phyloP scores from a whole-genome alignment of 2,888 invertebrate genomes.

The Dolomedes plantarius region DNA sequence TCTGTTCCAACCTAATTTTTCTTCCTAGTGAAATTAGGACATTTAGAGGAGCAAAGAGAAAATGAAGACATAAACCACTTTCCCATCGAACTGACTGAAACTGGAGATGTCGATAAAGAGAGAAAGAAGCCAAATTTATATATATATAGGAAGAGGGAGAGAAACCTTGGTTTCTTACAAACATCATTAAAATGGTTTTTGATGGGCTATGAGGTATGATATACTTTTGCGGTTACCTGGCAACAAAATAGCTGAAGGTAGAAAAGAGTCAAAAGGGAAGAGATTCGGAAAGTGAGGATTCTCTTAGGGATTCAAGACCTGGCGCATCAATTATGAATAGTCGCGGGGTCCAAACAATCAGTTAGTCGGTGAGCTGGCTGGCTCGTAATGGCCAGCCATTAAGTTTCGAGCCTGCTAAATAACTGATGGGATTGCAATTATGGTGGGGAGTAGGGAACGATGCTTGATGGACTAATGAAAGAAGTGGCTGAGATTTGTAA shows the following conservation, averaged over 20 bases:
- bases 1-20: too few species aligned
- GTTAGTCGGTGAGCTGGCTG: constrained; percentile 64
- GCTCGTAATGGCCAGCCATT: constrained; percentile 65
- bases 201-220: constrained; percentile 64
- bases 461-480: not conserved
- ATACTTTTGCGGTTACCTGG: constrained; percentile 54
- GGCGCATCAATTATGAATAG: constrained; percentile 67
- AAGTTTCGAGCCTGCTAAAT: constrained; percentile 59
- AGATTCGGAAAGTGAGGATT: constrained; percentile 35
- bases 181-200: constrained; percentile 53
- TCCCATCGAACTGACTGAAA: too few species aligned
- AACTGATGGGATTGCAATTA: constrained; percentile 40
- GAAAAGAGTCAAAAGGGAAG: constrained; percentile 59
- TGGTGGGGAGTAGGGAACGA: not conserved
- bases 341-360: constrained; percentile 68
- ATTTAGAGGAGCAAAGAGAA: too few species aligned
- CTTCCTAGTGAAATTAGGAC: too few species aligned
- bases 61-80: too few species aligned
- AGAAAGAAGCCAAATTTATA: too few species aligned
- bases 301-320: constrained; percentile 46
- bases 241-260: constrained; percentile 49
- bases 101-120: too few species aligned
- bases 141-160: too few species aligned
- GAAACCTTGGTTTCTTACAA: constrained; percentile 37
- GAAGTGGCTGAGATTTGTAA: not conserved